Conservation (phyloP, 2,888 invertebrate genomes). For the Agriopis marginaria region DNA sequence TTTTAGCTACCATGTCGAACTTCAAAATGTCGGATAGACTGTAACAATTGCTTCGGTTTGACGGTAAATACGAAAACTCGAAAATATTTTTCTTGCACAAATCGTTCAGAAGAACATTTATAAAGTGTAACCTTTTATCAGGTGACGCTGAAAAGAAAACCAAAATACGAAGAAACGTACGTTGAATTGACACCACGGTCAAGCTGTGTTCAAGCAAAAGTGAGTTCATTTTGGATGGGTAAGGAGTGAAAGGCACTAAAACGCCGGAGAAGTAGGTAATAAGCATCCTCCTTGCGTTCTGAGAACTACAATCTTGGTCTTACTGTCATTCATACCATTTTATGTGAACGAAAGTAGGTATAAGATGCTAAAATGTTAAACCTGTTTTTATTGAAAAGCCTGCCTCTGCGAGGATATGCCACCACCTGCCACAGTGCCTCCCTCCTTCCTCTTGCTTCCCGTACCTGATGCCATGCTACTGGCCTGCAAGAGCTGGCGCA, state of each 20-base stretch:
- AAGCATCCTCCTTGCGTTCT: no score
- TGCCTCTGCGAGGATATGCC: slow-evolving; percentile 50
- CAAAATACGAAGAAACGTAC: slow-evolving; percentile 59
- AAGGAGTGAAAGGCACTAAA: no score
- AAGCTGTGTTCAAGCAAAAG: slow-evolving; percentile 70
- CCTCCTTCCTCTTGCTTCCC: slow-evolving; percentile 75
- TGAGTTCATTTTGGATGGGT: slow-evolving; percentile 38
- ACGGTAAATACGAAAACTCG: slow-evolving; percentile 55
- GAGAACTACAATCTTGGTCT: no score
- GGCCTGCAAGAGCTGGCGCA: slow-evolving; percentile 72
- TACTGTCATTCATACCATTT: not conserved
- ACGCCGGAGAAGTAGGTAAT: no score
- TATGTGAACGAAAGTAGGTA: not conserved
- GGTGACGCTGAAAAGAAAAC: slow-evolving; percentile 65
- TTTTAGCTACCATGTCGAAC: slow-evolving; percentile 53
- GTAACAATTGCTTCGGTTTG: slow-evolving; percentile 60
- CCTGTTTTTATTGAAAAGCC: not conserved
- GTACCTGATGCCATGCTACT: slow-evolving; percentile 78
- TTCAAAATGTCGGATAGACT: slow-evolving; percentile 58
- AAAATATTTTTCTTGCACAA: not conserved
- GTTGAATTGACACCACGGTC: slow-evolving; percentile 72
- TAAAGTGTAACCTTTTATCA: slow-evolving; percentile 48
- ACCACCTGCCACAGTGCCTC: slow-evolving; percentile 70
- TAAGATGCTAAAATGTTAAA: not conserved
- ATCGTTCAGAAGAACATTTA: not conserved